These are phyloP conservation scores for Ferrisia virgata DNA, from an alignment of 2,888 invertebrate species.

Conservation along the genomic window DNA sequence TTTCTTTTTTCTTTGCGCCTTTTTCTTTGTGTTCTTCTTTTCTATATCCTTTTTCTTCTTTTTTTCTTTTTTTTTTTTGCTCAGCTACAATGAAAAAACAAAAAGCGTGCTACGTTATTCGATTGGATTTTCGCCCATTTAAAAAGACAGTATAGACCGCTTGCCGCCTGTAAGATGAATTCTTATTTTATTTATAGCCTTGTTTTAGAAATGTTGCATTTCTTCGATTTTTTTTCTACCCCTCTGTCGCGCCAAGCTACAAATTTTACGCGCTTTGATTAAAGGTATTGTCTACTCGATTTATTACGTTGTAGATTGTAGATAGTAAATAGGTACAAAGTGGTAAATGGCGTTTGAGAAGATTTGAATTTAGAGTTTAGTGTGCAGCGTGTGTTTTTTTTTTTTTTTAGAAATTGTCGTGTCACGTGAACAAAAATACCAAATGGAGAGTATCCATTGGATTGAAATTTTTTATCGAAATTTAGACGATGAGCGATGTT, in stretches of 20 bases:
- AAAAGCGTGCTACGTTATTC: conserved; percentile 31
- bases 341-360: background rate
- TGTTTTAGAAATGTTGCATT: conserved; percentile 30
- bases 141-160: conserved; percentile 29
- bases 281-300: background rate
- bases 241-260: background rate
- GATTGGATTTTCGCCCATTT: conserved; percentile 33
- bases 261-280: background rate
- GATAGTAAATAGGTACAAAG: background rate
- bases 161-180: conserved; percentile 25
- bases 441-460: no score
- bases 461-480: no score
- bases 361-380: background rate
- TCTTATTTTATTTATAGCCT: conserved; percentile 32
- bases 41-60: background rate
- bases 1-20: background rate
- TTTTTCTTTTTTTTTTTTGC: background rate
- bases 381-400: no score
- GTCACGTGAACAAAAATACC: no score
- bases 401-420: no score
- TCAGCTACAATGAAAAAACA: conserved; percentile 11
- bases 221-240: conserved; percentile 3
- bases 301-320: no score
- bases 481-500: no score
- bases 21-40: background rate